Evolutionary conservation across 2,113 vertebrate species (phyloP), one percentile per base, ranked within the genome.

Genomic region (Pseudorasbora parva): DNA sequence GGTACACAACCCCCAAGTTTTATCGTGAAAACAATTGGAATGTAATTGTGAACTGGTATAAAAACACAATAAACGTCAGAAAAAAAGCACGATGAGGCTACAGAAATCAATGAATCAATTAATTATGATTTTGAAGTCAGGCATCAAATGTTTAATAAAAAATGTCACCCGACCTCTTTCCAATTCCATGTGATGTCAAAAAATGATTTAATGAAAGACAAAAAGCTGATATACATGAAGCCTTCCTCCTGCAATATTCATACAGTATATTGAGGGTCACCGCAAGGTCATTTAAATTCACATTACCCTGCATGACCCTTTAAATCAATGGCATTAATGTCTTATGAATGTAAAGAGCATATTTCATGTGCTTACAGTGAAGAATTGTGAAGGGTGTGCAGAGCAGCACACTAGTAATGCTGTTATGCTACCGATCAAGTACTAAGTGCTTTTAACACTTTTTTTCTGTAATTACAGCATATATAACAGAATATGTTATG

Each of bases 291-390:
- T 62, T 64, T 64, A 78, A 78, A 78, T 78, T 64, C 57, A 78
- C 37, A 8, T 27, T 41, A 77, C 12, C 33, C 54, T 23, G 12
- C 19, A 17, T 43, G 37, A 59, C 56, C 14, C 12, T 15, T 12
- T 27, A 56, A 57, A 57, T 57, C 30, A 77, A 23, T 23, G 33
- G 66, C 66, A n/a, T 11, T 77, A 8, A 45, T 78, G 56, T 78
- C 8, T 60, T 45, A 78, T 78, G 56, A 78, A 78, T 78, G n/a
- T 57, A 77, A 76, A 41, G 30, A 78, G 3, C n/a, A 78, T 43
- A 43, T 41, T 10, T 5, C 23, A 76, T 37, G 49, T 78, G 33
- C 33, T 76, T n/a, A 59, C 54, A 59, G 60, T 60, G 33, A 59
- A 77, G 19, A 23, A 43, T 25, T 17, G 57, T 25, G 30, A 76